phyloP scores from a whole-genome alignment of 2,797 vertebrate species.

The Brachyrhaphis roseni region DNA sequence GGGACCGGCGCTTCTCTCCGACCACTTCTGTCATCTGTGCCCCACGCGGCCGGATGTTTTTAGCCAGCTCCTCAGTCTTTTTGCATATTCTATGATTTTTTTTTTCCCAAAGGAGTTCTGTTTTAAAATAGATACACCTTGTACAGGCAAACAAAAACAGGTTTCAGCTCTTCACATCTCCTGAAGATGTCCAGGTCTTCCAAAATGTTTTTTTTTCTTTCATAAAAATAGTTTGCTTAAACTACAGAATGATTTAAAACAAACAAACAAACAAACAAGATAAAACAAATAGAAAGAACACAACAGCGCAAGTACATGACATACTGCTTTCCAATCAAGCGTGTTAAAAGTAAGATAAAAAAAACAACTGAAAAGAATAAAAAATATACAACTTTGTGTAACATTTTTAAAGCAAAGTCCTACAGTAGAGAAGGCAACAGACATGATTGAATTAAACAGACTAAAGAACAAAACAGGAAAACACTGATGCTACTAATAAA shows the following conservation, averaged over 20 bases:
- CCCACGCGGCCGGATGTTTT: conserved; percentile 56
- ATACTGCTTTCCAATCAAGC: conserved; percentile 83
- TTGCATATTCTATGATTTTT: conserved; percentile 85
- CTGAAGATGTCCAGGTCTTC: conserved; percentile 88
- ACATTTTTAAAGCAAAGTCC: conserved; percentile 91
- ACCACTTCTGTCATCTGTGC: conserved; percentile 38
- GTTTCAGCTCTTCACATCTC: conserved; percentile 83
- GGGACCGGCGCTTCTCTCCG: conserved; percentile 55
- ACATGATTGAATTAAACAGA: conserved; percentile 77
- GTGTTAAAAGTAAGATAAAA: conserved; percentile 68
- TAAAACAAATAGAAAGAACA: conserved; percentile 57
- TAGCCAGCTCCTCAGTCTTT: conserved; percentile 78
- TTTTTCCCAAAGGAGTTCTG: conserved; percentile 69
- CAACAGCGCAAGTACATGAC: conserved; percentile 82
- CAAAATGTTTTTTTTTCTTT: conserved; percentile 71
- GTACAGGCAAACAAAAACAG: conserved; percentile 83
- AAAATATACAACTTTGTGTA: conserved; percentile 90
- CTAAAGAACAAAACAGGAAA: conserved; percentile 86
- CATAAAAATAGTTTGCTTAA: conserved; percentile 76
- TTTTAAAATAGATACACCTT: conserved; percentile 83
- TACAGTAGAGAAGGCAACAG: conserved; percentile 81
- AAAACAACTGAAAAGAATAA: conserved; percentile 58
- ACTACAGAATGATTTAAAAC: conserved; percentile 83
- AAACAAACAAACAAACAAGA: conserved; percentile 31
- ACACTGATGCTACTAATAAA: conserved; percentile 99